A percentile compares a stretch with the other conserved stretches of the same genome.
Conservation (phyloP, 2,797 vertebrate genomes). For the Acrossocheilus fasciatus region DNA sequence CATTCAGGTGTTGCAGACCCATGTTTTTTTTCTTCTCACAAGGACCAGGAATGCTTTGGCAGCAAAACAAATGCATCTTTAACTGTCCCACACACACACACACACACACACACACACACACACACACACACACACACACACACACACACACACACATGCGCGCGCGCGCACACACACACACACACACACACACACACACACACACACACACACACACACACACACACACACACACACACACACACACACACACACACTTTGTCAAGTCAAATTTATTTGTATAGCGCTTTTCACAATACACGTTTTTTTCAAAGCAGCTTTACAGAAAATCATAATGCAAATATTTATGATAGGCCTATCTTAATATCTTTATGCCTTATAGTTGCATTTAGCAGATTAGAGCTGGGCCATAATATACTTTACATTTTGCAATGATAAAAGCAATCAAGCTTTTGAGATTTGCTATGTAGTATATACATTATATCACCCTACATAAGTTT, state of each 20-base stretch:
- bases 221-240: neutral
- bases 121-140: neutral
- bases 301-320: neutral
- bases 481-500: too few relatives aligned
- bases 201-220: neutral
- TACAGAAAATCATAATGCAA: neutral
- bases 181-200: neutral
- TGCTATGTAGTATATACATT: too few relatives aligned
- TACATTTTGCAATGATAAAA: neutral
- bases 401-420: neutral
- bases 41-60: slow-evolving; percentile 45
- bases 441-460: neutral
- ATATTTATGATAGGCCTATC: neutral
- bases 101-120: neutral
- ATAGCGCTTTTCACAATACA: neutral
- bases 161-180: neutral
- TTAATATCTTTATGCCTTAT: neutral
- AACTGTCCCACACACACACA: slow-evolving; percentile 2
- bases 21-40: slow-evolving; percentile 54
- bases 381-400: too few relatives aligned
- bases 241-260: neutral
- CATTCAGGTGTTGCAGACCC: slow-evolving; percentile 73
- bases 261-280: neutral
- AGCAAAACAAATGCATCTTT: slow-evolving; percentile 24
- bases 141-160: neutral